phyloP scores from a whole-genome alignment of 1,140 invertebrate species.

The Adoxophyes honmai region DNA sequence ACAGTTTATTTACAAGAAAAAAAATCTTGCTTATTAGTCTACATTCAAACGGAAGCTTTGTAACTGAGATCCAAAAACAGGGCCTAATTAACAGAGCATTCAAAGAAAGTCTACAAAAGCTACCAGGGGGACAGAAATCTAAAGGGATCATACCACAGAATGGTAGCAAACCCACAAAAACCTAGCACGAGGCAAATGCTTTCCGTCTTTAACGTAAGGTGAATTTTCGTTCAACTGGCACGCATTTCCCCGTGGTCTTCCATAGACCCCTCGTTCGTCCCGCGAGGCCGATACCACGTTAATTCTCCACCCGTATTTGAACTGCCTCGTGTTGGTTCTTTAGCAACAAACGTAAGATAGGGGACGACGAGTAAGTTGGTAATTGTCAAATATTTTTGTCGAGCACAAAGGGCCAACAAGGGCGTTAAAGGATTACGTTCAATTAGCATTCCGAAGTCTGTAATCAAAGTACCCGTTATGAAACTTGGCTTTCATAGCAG shows the following conservation, averaged over 20 bases:
- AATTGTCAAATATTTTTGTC: slow-evolving; percentile 12
- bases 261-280: not conserved
- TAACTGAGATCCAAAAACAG: not conserved
- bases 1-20: no score
- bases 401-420: not conserved
- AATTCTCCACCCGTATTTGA: slow-evolving; percentile 27
- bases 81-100: slow-evolving; percentile 3
- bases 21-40: no score
- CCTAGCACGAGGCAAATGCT: no score
- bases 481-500: no score
- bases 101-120: slow-evolving; percentile 6
- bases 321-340: slow-evolving; percentile 39
- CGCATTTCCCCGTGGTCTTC: no score
- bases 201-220: no score
- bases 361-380: slow-evolving; percentile 9
- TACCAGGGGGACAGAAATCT: slow-evolving; percentile 1
- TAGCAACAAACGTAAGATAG: slow-evolving; percentile 4
- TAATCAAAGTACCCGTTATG: not conserved
- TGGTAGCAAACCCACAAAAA: no score
- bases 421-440: not conserved
- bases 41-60: not conserved
- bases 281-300: slow-evolving; percentile 5
- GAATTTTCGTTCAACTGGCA: no score
- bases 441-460: slow-evolving; percentile 1
- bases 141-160: slow-evolving; percentile 1